A percentile compares a stretch with the other conserved stretches of the same genome.
Conservation (phyloP, 2,797 vertebrate species). For the Sebastes taczanowskii region DNA sequence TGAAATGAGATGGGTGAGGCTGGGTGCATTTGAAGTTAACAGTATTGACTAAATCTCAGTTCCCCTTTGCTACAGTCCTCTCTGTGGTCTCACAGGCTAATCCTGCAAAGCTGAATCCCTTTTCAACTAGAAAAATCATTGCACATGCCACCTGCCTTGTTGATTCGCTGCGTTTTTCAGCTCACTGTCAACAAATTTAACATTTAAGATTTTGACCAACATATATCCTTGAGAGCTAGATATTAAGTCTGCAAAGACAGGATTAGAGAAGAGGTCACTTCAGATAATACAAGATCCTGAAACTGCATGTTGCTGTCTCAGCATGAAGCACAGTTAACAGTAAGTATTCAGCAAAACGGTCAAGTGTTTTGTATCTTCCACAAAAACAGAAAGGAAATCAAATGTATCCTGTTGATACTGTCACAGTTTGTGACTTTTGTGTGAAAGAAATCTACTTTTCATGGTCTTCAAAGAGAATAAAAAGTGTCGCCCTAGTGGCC, state of each 20-base stretch:
- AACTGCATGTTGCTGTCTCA: slow-evolving; percentile 31
- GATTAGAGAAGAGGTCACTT: slow-evolving; percentile 48
- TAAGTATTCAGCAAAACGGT: slow-evolving; percentile 7
- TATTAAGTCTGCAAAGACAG: slow-evolving; percentile 11
- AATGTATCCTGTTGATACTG: not conserved
- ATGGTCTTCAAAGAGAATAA: not conserved
- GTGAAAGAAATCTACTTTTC: not conserved
- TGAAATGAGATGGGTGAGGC: not conserved
- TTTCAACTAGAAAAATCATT: not conserved
- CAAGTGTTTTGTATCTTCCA: not conserved
- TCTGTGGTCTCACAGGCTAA: not conserved
- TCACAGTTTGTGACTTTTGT: not conserved
- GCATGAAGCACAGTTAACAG: slow-evolving; percentile 9
- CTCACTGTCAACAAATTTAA: not conserved
- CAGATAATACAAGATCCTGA: slow-evolving; percentile 29
- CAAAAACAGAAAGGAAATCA: not conserved
- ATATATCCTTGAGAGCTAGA: not conserved
- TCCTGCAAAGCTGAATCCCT: not conserved
- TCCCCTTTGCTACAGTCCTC: not conserved
- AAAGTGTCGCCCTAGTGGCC: not conserved
- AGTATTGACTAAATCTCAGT: slow-evolving; percentile 29
- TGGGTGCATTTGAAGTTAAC: slow-evolving; percentile 7
- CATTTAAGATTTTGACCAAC: not conserved
- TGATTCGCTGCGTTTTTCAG: not conserved
- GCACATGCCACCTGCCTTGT: not conserved